Conservation (phyloP, 2,113 vertebrate species). For the Pycnonotus jocosus region DNA sequence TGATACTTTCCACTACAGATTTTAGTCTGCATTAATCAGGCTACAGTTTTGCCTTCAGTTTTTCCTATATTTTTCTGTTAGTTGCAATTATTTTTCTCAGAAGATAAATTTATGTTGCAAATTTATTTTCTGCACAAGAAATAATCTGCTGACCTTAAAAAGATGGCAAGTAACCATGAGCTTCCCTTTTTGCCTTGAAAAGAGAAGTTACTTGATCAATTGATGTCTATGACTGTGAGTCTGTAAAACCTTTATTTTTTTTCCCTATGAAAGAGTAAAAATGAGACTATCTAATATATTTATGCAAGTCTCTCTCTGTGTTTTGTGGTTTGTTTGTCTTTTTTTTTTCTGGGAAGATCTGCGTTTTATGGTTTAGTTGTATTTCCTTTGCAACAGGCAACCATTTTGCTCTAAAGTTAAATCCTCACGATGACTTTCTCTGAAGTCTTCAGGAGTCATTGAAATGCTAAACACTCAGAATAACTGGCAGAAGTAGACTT, state of each 20-base stretch:
- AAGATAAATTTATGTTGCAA: background rate
- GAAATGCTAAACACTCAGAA: background rate
- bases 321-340: background rate
- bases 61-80: background rate
- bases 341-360: background rate
- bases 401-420: background rate
- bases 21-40: background rate
- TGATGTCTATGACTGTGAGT: background rate
- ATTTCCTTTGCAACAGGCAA: background rate
- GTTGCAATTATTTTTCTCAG: background rate
- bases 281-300: background rate
- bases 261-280: background rate
- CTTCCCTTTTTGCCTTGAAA: background rate
- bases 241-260: background rate
- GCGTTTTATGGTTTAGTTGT: background rate
- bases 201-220: background rate
- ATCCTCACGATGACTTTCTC: background rate
- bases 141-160: background rate
- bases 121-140: background rate
- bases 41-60: background rate
- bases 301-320: fast-evolving
- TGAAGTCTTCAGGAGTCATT: background rate
- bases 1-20: background rate
- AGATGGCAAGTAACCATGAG: background rate
- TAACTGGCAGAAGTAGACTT: background rate